Percentiles rank a stretch among this genome's conserved stretches.
These are phyloP conservation scores for Lamprologus ornatipinnis DNA, from an alignment of 2,113 vertebrate species.

Conservation along the genomic window DNA sequence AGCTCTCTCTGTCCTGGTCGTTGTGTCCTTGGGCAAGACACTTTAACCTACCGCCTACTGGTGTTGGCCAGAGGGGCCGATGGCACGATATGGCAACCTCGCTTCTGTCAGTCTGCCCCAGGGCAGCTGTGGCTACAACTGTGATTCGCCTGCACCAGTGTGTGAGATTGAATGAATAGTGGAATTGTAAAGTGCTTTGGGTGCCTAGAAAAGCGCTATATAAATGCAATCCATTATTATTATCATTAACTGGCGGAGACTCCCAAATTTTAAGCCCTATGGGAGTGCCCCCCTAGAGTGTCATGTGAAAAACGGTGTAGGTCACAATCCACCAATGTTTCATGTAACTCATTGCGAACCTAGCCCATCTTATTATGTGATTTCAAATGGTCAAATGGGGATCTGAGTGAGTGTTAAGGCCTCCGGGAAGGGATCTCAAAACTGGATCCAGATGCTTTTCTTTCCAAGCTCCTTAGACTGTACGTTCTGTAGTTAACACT, in stretches of 20 bases:
- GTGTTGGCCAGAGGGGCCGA: not conserved
- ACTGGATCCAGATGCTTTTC: not conserved
- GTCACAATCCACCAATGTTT: not conserved
- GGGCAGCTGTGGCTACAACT: not conserved
- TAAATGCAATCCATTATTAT: not conserved
- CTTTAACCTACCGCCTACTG: not conserved
- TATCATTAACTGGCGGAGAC: rapidly evolving
- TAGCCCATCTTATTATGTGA: rapidly evolving
- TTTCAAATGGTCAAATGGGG: not conserved
- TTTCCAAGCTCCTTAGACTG: not conserved
- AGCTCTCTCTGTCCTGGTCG: not conserved
- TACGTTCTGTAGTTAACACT: not conserved
- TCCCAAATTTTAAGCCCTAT: not conserved
- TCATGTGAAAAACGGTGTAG: rapidly evolving
- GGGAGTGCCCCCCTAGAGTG: rapidly evolving
- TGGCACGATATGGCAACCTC: rapidly evolving
- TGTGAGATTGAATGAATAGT: not conserved
- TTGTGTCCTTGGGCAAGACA: rapidly evolving
- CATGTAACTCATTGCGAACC: not conserved
- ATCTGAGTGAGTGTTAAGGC: not conserved
- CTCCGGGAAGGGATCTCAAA: not conserved
- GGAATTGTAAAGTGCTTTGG: not conserved
- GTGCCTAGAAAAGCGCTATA: not conserved
- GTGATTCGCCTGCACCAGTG: not conserved
- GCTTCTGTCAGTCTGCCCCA: not conserved